Conservation (phyloP, 2,888 invertebrate genomes). For the Drosophila buzzatii region DNA sequence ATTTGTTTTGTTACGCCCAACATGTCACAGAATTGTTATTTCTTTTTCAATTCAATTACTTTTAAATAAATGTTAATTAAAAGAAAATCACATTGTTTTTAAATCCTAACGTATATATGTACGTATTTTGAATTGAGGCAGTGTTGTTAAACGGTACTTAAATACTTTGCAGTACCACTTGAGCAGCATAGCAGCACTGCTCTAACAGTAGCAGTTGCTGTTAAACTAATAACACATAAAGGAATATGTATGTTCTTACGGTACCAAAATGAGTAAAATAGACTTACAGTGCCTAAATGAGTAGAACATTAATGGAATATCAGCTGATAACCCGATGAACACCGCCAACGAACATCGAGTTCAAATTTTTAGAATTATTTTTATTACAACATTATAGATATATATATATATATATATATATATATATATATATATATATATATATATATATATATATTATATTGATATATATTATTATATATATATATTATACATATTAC, state of each 20-base stretch:
- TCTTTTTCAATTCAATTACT: not conserved
- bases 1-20: not conserved
- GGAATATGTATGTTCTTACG: not conserved
- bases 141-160: slow-evolving; percentile 21
- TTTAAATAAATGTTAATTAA: not conserved
- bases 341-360: not conserved
- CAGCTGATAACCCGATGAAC: not conserved
- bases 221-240: not conserved
- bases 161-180: not conserved
- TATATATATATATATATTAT: too few relatives aligned
- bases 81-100: not conserved
- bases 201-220: slow-evolving; percentile 19
- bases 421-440: too few relatives aligned
- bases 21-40: not conserved
- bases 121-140: not conserved
- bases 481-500: too few relatives aligned
- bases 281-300: not conserved
- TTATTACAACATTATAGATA: too few relatives aligned
- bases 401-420: too few relatives aligned
- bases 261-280: not conserved
- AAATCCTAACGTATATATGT: not conserved
- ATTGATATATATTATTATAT: too few relatives aligned
- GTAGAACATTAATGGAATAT: not conserved
- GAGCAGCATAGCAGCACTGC: not conserved
- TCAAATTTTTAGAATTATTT: not conserved